These are phyloP conservation scores for Uropsilus gracilis DNA, from an alignment of 2,113 vertebrate genomes.

Conservation along the genomic window DNA sequence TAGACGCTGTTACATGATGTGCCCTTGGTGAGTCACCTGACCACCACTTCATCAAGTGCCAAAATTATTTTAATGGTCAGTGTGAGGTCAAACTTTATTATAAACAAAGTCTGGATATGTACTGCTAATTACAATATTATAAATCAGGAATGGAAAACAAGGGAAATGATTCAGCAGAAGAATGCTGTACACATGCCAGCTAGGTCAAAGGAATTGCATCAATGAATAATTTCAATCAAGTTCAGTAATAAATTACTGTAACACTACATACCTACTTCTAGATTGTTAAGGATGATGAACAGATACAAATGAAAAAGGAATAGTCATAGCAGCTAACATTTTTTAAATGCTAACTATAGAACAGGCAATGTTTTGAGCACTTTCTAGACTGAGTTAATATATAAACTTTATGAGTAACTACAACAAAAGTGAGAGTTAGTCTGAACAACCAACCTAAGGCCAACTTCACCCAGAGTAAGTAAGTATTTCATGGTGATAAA, in stretches of 20 bases:
- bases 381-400: constrained; percentile 22
- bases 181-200: neutral
- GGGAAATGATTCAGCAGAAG: neutral
- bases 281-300: constrained; percentile 21
- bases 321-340: neutral
- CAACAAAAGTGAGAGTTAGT: constrained; percentile 23
- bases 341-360: neutral
- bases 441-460: constrained; percentile 4
- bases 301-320: constrained; percentile 37
- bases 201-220: neutral
- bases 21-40: neutral
- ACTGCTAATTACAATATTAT: neutral
- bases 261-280: constrained; percentile 42
- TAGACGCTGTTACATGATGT: neutral
- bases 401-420: neutral
- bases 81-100: constrained; percentile 12
- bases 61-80: constrained; percentile 24
- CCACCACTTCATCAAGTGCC: neutral
- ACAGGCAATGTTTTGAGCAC: neutral
- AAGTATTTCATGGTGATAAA: constrained; percentile 30
- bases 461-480: neutral
- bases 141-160: neutral
- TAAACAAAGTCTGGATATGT: neutral
- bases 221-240: constrained; percentile 35
- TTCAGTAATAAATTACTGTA: neutral